Evolutionary conservation across 2,113 vertebrate species (phyloP), one percentile per base, ranked within the genome.

Genomic region (Xenotilapia flavipinnis): DNA sequence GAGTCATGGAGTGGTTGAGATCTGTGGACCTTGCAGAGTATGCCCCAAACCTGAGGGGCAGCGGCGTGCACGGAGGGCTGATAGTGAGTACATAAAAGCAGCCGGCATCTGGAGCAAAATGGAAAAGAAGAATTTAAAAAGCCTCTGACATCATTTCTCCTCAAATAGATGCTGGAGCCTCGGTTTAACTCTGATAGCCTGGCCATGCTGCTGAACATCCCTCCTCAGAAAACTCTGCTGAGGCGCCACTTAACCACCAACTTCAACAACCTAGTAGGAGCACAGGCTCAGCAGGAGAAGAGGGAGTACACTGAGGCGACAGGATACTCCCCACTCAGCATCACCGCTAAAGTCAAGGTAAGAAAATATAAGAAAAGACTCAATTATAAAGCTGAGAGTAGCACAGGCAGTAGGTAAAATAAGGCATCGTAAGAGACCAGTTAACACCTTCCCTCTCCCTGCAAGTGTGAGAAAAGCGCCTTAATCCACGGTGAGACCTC

Each of bases 1-100:
- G 98, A 33, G 98, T 99, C 89, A 99, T 99, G 99, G 99, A 99
- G 86, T 99, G 99, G 99, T 94, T 99, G 68, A 90, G 99, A 13
- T 98, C 98, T 0, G 99, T 98, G 51, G 99, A 99, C 88, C 96
- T 99, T 92, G 99, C 99, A 0, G 99, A 99, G 86, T 99, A 99
- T 0, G 99, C 99, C 0, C 99, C 99, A n/a, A 99, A 99, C 92
- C 97, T 99, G 86, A 95, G 99, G 82, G 99, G 99, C 86, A 99
- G 99, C 0, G 98, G 99, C 0, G 98, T 99, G 42, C 99, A 99
- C 0, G 99, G 99, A 2, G 99, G 98, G 5, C 97, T 99, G 26
- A 97, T 99, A 23, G 99, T 99, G 94, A 98, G 98, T 94, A 14
- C 23, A 28, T 11, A 3, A 2, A 12, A n/a, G 21, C 21, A 55